Evolutionary conservation across 2,797 vertebrate genomes (phyloP).

Genomic region (Octomys mimax): DNA sequence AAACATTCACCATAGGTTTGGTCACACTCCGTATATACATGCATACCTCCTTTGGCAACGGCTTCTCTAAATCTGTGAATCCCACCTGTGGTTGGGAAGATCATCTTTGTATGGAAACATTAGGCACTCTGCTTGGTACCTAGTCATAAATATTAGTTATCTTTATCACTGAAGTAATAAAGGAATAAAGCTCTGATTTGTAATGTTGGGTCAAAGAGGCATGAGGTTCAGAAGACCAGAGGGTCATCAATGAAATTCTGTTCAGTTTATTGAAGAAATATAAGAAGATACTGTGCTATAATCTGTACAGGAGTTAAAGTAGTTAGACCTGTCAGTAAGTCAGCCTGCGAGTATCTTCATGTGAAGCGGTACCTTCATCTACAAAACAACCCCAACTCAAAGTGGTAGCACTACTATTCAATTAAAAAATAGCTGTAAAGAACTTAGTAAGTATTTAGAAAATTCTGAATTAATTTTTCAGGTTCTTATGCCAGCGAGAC

Average conservation of each 20-base stretch:
- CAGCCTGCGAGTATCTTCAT: not conserved
- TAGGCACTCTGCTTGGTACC: not conserved
- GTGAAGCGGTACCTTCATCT: not conserved
- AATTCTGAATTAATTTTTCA: too few species aligned
- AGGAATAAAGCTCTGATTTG: not conserved
- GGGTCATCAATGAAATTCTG: not conserved
- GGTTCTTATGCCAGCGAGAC: too few species aligned
- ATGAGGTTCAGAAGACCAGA: not conserved
- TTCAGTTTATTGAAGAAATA: not conserved
- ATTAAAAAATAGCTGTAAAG: not conserved
- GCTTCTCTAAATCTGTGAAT: not conserved
- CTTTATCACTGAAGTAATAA: conserved; percentile 8
- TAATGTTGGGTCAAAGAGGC: not conserved
- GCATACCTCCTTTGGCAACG: not conserved
- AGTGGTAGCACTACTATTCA: not conserved
- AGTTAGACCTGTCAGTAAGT: not conserved
- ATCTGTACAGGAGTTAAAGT: not conserved
- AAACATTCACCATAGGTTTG: not conserved
- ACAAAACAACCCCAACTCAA: not conserved
- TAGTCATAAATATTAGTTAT: not conserved
- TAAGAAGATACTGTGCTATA: not conserved
- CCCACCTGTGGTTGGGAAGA: not conserved
- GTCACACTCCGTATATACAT: not conserved
- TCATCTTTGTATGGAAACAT: not conserved
- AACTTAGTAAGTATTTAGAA: not conserved